These are phyloP conservation scores for Henricia sp. DNA, from an alignment of 53 echinoderm and acorn worm genomes.

Conservation along the genomic window DNA sequence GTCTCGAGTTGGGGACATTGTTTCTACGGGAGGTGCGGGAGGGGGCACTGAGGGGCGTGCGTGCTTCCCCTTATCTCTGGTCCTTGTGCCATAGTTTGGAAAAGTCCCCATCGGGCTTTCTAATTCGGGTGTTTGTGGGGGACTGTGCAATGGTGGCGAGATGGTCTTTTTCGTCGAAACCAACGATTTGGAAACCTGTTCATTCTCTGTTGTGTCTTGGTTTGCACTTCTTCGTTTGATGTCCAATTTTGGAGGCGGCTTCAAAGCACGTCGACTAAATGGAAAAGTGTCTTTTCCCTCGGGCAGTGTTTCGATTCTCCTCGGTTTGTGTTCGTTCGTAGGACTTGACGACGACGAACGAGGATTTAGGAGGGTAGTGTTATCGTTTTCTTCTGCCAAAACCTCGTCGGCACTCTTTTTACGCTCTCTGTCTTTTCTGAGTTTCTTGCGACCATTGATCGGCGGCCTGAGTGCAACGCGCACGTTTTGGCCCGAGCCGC, in stretches of 20 bases:
- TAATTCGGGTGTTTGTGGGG: constrained; percentile 20
- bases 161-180: constrained; percentile 60
- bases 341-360: constrained; percentile 71
- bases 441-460: constrained; percentile 29
- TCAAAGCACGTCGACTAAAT: constrained; percentile 55
- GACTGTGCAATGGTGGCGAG: constrained; percentile 18
- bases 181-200: constrained; percentile 75
- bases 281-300: constrained; percentile 52
- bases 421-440: constrained; percentile 57
- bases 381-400: constrained; percentile 23
- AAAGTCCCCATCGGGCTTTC: constrained; percentile 42
- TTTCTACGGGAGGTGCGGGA: constrained; percentile 80
- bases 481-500: constrained; percentile 38
- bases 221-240: constrained; percentile 56
- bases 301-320: constrained; percentile 44
- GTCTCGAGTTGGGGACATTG: constrained; percentile 54
- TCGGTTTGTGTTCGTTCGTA: constrained; percentile 62
- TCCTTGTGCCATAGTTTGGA: constrained; percentile 46
- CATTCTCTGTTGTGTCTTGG: constrained; percentile 48
- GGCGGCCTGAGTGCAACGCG: constrained; percentile 68
- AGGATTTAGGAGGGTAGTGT: constrained; percentile 53
- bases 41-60: constrained; percentile 83
- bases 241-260: constrained; percentile 74
- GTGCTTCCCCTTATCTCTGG: constrained; percentile 39
- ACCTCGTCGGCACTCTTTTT: constrained; percentile 63